phyloP scores from a whole-genome alignment of 2,797 vertebrate species.

The Pogonophryne albipinna region DNA sequence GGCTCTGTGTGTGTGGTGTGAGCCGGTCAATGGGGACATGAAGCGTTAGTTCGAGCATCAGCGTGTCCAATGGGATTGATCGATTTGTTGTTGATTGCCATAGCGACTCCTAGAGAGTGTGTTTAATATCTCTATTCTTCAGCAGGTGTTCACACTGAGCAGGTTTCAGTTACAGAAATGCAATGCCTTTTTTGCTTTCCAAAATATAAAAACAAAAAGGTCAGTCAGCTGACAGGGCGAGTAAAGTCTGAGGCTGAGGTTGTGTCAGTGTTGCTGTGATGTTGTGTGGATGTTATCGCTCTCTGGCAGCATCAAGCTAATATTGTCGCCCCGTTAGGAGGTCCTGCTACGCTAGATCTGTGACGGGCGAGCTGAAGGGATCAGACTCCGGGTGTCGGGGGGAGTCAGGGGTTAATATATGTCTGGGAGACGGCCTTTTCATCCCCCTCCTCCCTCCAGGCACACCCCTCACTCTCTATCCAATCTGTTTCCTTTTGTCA shows the following conservation, averaged over 20 bases:
- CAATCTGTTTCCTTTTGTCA: slow-evolving; percentile 68
- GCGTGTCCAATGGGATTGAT: slow-evolving; percentile 72
- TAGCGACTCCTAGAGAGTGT: slow-evolving; percentile 60
- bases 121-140: slow-evolving; percentile 60
- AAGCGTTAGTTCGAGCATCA: slow-evolving; percentile 52
- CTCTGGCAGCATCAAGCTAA: slow-evolving; percentile 76
- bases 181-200: background rate
- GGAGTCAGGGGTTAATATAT: slow-evolving; percentile 66
- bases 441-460: slow-evolving; percentile 58
- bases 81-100: slow-evolving; percentile 69
- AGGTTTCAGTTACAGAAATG: slow-evolving; percentile 16
- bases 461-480: slow-evolving; percentile 58
- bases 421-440: slow-evolving; percentile 66
- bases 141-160: slow-evolving; percentile 36
- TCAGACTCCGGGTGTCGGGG: slow-evolving; percentile 63
- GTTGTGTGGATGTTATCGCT: slow-evolving; percentile 67
- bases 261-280: slow-evolving; percentile 42
- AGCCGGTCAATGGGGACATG: slow-evolving; percentile 58
- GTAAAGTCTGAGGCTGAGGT: background rate
- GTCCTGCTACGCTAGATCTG: slow-evolving; percentile 76
- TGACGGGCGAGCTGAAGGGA: slow-evolving; percentile 68
- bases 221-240: background rate
- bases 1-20: slow-evolving; percentile 25
- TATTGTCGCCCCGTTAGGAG: slow-evolving; percentile 68
- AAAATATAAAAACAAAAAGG: background rate